phyloP scores from a whole-genome alignment of 1,140 invertebrate genomes.

The Drosophila subpulchrella region DNA sequence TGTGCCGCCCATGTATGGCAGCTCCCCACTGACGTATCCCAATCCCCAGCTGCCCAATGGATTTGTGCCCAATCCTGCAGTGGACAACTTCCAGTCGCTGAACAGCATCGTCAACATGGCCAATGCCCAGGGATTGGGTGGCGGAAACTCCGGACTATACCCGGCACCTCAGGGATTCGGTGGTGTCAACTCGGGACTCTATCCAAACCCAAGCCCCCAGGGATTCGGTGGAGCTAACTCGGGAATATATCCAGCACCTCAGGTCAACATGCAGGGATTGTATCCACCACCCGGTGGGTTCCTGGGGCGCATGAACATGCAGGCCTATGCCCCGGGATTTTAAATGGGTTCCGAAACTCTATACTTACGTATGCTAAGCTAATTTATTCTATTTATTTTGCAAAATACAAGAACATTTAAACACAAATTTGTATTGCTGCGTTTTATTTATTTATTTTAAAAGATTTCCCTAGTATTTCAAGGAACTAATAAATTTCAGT shows the following conservation, averaged over 20 bases:
- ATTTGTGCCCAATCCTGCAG: constrained; percentile 42
- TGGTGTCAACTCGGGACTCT: background rate
- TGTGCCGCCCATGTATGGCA: constrained; percentile 14
- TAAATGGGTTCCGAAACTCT: background rate
- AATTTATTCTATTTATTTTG: constrained; percentile 80
- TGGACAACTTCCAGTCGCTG: constrained; percentile 57
- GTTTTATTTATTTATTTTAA: background rate
- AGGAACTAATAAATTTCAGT: too few relatives aligned
- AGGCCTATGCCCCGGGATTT: constrained; percentile 48
- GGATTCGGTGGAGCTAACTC: constrained; percentile 28
- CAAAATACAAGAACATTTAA: constrained; percentile 49
- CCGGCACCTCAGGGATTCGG: constrained; percentile 8
- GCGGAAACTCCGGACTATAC: constrained; percentile 25
- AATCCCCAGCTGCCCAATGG: constrained; percentile 44
- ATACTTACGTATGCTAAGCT: background rate
- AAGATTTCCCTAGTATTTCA: too few relatives aligned
- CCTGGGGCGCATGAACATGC: constrained; percentile 55
- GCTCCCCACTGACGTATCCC: constrained; percentile 20
- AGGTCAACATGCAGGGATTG: constrained; percentile 26
- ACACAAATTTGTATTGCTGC: background rate
- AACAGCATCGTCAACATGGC: constrained; percentile 62
- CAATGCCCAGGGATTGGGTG: constrained; percentile 50
- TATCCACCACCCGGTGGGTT: constrained; percentile 30
- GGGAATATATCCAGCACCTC: constrained; percentile 31
- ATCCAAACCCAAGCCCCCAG: constrained; percentile 17